phyloP scores from a whole-genome alignment of 2,113 vertebrate genomes.

The Centrocercus urophasianus region DNA sequence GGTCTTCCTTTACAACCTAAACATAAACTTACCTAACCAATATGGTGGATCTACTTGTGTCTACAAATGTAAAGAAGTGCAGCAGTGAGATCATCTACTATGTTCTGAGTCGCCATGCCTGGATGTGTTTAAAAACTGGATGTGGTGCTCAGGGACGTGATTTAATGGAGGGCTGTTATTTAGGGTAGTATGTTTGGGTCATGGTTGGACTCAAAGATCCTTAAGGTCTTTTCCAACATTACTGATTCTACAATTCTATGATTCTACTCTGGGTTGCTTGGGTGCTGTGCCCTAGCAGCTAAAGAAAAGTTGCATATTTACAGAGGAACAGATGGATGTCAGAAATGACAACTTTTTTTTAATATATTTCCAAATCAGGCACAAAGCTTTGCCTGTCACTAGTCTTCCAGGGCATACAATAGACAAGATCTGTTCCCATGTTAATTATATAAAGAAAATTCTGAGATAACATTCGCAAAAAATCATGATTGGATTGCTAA shows the following conservation, averaged over 20 bases:
- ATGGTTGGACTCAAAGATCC: too few relatives aligned
- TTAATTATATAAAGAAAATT: not conserved
- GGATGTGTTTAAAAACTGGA: too few relatives aligned
- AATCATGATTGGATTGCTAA: not conserved
- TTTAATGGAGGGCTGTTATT: too few relatives aligned
- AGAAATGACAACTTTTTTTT: not conserved
- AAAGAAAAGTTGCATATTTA: not conserved
- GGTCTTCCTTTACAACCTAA: not conserved
- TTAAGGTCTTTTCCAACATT: too few relatives aligned
- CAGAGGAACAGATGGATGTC: not conserved
- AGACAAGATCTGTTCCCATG: not conserved
- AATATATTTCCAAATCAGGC: not conserved
- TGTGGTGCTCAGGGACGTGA: too few relatives aligned
- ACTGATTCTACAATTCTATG: too few relatives aligned
- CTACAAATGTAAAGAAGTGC: not conserved
- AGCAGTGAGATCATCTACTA: not conserved
- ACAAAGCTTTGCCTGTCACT: not conserved
- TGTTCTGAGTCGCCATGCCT: not conserved
- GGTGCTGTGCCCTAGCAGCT: not conserved
- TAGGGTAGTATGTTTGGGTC: too few relatives aligned
- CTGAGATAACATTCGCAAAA: not conserved
- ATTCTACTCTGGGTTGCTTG: not conserved
- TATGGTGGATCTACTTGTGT: not conserved
- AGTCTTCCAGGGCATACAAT: not conserved
- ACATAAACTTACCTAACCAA: not conserved